Evolutionary conservation across 2,888 invertebrate species (phyloP).

Genomic region (Mythimna pallens): DNA sequence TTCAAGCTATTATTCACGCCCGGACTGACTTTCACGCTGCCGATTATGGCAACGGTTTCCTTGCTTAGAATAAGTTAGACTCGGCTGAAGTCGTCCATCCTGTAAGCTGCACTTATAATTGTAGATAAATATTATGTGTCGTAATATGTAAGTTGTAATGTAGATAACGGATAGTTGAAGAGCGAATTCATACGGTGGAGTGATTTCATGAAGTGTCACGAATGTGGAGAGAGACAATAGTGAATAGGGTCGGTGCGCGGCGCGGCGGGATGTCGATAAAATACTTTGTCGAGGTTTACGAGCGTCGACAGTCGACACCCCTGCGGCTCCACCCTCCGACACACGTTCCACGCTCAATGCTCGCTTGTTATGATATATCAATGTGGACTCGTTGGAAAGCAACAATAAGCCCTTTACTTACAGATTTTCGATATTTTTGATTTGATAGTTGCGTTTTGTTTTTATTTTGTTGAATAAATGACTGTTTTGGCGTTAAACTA

Average conservation of each 20-base stretch:
- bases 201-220: conserved; percentile 86
- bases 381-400: conserved; percentile 71
- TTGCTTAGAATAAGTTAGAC: conserved; percentile 80
- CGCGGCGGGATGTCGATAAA: conserved; percentile 82
- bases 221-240: conserved; percentile 85
- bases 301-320: conserved; percentile 82
- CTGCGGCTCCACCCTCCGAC: conserved; percentile 74
- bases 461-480: conserved; percentile 12
- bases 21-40: conserved; percentile 86
- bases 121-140: conserved; percentile 33
- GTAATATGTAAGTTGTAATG: conserved; percentile 40
- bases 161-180: conserved; percentile 59
- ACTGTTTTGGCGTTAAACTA: neutral
- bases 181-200: conserved; percentile 80
- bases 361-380: conserved; percentile 85
- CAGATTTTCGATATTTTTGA: conserved; percentile 48
- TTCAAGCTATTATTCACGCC: conserved; percentile 86
- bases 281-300: conserved; percentile 88
- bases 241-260: conserved; percentile 83
- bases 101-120: conserved; percentile 21
- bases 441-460: conserved; percentile 30
- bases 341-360: conserved; percentile 57
- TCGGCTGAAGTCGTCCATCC: conserved; percentile 59
- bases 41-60: conserved; percentile 86
- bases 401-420: conserved; percentile 52